Evolutionary conservation across 1,140 invertebrate species (phyloP), one percentile per base, ranked within the genome.

Genomic region (Neodiprion lecontei): DNA sequence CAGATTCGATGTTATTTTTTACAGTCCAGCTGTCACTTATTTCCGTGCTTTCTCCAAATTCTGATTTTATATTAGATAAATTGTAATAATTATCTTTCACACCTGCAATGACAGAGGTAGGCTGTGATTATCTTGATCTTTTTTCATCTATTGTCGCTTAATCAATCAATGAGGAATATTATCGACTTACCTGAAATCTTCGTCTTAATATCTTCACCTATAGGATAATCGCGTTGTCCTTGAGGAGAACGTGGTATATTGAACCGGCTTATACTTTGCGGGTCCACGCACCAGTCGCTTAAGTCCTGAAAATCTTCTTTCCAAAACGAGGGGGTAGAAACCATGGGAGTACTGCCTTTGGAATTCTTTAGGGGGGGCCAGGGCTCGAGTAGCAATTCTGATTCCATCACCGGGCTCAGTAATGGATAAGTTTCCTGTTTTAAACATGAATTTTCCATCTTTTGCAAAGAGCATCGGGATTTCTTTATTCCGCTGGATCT

Each of bases 291-390:
- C 83, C 83, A 89, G 48, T 78, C 72, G 70, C 85, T 84, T 50
- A 89, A 75, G 79, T 89, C 88, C 79, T 88, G 88, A 83, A 85
- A 89, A 77, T 89, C 83, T 71, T 89, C 86, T 79, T 84, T 84
- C 88, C 87, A 88, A 48, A 77, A 74, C 28, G 80, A 76, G 47
- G 81, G 74, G 14, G 14, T 49, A 7, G 71, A 40, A 67, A 67
- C 70, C 72, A 11, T 50, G 14, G 21, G 72, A 72, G 28, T 77
- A 66, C 10, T 77, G 69, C 50, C 61, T 71, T 49, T 4, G 61
- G 53, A 11, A 73, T 75, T 21, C 9, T 67, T 68, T 5, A 73
- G 65, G 28, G 48, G 77, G 40, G 76, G 78, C 79, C 80, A 83
- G 0, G 77, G 61, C 1, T 83, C 77, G 17, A 81, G 76, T 67